A percentile compares a stretch with the other conserved stretches of the same genome.
These are phyloP conservation scores for Steromphala cineraria DNA, from an alignment of 2,888 invertebrate species.

Conservation along the genomic window DNA sequence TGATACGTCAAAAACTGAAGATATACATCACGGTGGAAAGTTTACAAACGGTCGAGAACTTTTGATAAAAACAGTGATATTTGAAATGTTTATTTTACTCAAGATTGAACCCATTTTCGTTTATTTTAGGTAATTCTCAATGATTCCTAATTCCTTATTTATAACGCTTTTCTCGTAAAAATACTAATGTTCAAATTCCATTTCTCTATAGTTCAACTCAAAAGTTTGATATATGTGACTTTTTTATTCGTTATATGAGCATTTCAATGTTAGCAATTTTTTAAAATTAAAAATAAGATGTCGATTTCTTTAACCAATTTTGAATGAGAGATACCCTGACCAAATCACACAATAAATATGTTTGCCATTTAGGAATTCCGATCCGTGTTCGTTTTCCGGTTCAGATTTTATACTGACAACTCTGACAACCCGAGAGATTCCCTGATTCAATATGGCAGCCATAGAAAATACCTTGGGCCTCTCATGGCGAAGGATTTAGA, in stretches of 20 bases:
- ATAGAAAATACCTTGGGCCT: slow-evolving; percentile 10
- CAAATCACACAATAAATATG: slow-evolving; percentile 5
- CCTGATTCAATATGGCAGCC: slow-evolving; percentile 16
- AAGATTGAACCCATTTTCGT: no score
- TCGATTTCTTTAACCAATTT: not conserved
- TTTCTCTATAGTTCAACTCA: no score
- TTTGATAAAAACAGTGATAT: not conserved
- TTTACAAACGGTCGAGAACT: not conserved
- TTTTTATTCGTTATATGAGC: no score
- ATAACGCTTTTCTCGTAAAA: no score
- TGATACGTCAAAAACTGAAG: not conserved
- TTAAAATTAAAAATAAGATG: not conserved
- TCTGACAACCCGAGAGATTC: not conserved
- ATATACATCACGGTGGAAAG: not conserved
- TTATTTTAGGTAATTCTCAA: no score
- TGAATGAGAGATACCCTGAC: not conserved
- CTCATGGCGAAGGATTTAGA: slow-evolving; percentile 5
- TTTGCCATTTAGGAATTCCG: slow-evolving; percentile 11
- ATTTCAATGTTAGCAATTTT: no score
- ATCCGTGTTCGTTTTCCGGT: slow-evolving; percentile 19
- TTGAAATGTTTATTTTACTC: no score
- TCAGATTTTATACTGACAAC: slow-evolving; percentile 13
- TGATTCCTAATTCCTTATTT: no score
- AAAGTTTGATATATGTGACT: no score
- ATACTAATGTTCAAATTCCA: no score